Conservation (phyloP, 2,113 vertebrate genomes). For the Myrmecophaga tridactyla region DNA sequence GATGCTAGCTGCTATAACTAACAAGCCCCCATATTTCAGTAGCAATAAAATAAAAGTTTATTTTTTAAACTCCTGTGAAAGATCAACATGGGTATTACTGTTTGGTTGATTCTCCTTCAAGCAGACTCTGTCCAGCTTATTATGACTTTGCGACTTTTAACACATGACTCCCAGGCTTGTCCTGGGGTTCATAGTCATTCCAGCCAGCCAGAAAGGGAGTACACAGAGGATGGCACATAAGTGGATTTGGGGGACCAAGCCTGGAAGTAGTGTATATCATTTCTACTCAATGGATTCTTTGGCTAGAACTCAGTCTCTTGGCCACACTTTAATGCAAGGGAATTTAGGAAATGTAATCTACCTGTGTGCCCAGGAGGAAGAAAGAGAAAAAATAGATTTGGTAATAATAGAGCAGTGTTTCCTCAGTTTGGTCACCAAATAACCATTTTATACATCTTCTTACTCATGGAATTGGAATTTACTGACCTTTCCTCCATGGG, state of each 20-base stretch:
- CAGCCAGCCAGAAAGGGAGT: not conserved
- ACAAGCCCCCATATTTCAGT: not conserved
- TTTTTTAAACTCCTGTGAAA: not conserved
- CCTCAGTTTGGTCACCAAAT: not conserved
- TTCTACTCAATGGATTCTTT: not conserved
- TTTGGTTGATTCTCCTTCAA: not conserved
- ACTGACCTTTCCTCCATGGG: not conserved
- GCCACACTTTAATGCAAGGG: not conserved
- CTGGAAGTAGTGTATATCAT: not conserved
- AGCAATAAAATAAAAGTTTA: constrained; percentile 36
- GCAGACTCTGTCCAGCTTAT: not conserved
- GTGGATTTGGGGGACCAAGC: not conserved
- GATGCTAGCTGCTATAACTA: constrained; percentile 16
- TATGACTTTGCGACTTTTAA: not conserved
- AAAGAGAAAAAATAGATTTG: not conserved
- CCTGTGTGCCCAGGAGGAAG: not conserved
- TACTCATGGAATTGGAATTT: not conserved
- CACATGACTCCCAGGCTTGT: not conserved
- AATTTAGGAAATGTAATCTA: not conserved
- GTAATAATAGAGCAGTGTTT: not conserved
- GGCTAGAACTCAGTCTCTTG: not conserved
- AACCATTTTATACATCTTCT: not conserved
- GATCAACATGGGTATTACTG: constrained; percentile 33
- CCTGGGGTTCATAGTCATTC: not conserved
- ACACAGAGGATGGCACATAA: not conserved